A percentile compares a stretch with the other conserved stretches of the same genome.
These are phyloP conservation scores for Prochilodus magdalenae DNA, from an alignment of 2,113 vertebrate species.

Conservation along the genomic window DNA sequence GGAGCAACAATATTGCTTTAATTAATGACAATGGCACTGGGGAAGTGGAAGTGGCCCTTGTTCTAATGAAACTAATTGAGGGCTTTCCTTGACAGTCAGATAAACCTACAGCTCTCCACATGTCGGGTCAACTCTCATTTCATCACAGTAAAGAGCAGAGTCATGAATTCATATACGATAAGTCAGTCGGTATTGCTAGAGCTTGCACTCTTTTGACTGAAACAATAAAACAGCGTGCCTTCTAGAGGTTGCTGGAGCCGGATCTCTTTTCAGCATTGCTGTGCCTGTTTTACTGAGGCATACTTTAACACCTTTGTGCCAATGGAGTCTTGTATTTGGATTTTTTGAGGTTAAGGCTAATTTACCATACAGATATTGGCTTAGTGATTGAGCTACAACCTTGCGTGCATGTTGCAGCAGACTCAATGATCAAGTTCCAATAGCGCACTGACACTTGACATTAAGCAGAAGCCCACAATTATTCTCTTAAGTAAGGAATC, in stretches of 20 bases:
- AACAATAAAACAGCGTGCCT: neutral
- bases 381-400: slow-evolving; percentile 45
- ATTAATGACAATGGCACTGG: slow-evolving; percentile 51
- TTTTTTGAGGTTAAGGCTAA: slow-evolving; percentile 28
- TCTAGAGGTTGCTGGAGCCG: neutral
- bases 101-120: slow-evolving; percentile 20
- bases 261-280: neutral
- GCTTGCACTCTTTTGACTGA: neutral
- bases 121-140: neutral
- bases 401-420: slow-evolving; percentile 21
- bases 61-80: slow-evolving; percentile 42
- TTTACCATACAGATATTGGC: slow-evolving; percentile 40
- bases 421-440: slow-evolving; percentile 45
- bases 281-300: neutral
- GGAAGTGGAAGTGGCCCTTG: slow-evolving; percentile 35
- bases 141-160: neutral
- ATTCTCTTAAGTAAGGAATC: slow-evolving; percentile 41
- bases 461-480: slow-evolving; percentile 45
- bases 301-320: neutral
- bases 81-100: slow-evolving; percentile 25
- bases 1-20: slow-evolving; percentile 52
- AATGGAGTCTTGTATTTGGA: slow-evolving; percentile 5
- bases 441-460: slow-evolving; percentile 47
- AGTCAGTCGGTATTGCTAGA: neutral
- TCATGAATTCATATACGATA: neutral